Percentiles rank a stretch among this genome's conserved stretches.
Conservation (phyloP, 2,797 vertebrate species). For the Anguilla marmorata region DNA sequence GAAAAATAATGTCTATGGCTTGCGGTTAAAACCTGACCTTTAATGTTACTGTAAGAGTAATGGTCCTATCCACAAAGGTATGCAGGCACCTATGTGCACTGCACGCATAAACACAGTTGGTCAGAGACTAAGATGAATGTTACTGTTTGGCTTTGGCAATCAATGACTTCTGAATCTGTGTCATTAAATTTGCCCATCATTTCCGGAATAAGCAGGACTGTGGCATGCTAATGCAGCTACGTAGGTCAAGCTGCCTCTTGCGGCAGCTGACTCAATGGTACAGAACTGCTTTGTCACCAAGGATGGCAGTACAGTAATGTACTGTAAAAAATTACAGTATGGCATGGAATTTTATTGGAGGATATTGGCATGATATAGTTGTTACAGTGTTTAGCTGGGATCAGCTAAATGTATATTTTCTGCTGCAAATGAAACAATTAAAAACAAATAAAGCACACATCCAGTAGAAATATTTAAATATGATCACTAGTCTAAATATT, state of each 20-base stretch:
- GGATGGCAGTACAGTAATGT: background rate
- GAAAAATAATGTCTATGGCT: background rate
- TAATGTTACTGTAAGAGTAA: background rate
- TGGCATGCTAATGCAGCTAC: background rate
- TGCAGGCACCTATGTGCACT: background rate
- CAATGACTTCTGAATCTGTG: constrained; percentile 12
- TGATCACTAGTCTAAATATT: background rate
- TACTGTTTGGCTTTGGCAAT: background rate
- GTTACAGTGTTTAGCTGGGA: background rate
- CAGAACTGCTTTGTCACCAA: background rate
- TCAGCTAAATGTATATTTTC: background rate
- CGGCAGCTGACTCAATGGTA: background rate
- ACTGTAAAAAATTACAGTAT: background rate
- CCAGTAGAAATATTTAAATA: background rate
- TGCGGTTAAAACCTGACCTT: background rate
- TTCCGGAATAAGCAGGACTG: background rate
- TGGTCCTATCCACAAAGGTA: background rate
- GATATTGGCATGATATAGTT: background rate
- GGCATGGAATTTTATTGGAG: background rate
- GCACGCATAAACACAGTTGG: background rate
- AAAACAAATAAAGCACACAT: background rate
- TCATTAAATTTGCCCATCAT: background rate
- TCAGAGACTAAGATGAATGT: background rate
- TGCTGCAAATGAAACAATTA: background rate
- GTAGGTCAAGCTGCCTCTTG: background rate